These are phyloP conservation scores for Epizoanthus fatuus DNA, from an alignment of 92 coral and sea anemone species.

Conservation along the genomic window DNA sequence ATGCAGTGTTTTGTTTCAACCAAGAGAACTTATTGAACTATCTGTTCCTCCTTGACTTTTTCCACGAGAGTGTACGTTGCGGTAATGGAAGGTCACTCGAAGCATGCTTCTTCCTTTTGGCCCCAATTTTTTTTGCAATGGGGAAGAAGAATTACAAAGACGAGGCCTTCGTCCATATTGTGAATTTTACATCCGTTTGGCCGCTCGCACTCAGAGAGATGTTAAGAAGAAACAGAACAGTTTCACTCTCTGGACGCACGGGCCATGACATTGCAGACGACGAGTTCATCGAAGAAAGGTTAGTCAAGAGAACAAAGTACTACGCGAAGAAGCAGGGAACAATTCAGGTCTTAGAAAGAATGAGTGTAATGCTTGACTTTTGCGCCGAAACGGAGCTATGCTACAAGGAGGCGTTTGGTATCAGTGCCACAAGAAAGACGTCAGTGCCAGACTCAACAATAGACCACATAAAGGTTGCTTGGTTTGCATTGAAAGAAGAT, in stretches of 20 bases:
- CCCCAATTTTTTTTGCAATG: conserved; percentile 49
- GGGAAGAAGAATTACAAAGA: conserved; percentile 48
- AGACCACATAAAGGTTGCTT: conserved; percentile 54
- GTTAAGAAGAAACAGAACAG: no score
- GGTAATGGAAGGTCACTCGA: conserved; percentile 16
- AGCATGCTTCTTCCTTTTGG: conserved; percentile 41
- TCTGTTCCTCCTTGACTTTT: no score
- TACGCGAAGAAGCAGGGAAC: conserved; percentile 60
- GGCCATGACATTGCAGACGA: neutral
- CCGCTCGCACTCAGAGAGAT: conserved; percentile 30
- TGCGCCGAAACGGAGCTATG: no score
- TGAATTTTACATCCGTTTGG: conserved; percentile 58
- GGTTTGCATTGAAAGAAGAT: conserved; percentile 57
- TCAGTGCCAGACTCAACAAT: conserved; percentile 48
- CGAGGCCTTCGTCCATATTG: conserved; percentile 56
- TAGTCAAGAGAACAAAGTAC: conserved; percentile 52
- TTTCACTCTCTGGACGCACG: no score
- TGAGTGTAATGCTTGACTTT: conserved; percentile 23
- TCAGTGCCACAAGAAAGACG: conserved; percentile 36
- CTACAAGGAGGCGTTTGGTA: no score
- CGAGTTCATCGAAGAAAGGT: conserved; percentile 49
- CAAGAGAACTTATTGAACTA: no score
- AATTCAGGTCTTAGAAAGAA: conserved; percentile 44
- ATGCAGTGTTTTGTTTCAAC: no score
- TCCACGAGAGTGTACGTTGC: no score